Evolutionary conservation across 1,140 invertebrate species (phyloP), one percentile per base, ranked within the genome.

Genomic region (Pinna nobilis): DNA sequence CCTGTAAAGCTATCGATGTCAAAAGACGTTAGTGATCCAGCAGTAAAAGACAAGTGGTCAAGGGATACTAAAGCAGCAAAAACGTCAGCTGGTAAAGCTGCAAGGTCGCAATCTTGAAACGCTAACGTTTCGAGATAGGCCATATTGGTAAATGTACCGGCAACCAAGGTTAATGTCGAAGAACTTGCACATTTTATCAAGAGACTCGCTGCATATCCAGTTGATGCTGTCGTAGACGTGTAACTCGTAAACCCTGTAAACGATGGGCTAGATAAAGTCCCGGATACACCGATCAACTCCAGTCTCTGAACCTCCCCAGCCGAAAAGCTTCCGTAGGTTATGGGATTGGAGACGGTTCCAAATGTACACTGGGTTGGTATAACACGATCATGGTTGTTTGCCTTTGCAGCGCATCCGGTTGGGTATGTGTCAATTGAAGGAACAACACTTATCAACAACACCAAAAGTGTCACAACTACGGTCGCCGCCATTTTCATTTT

Each of bases 191-290:
- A 74, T 30, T 33, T 47, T 11, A 74, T 64, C 13, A 59, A 28
- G 0, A 74, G 30, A 28, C 47, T 55, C 11, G 57, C 30, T 20
- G 47, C 37, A 28, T 47, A 68, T 2, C 39, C 28, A 2, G 65
- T n/a, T 20, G 61, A 49, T 18, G 69, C 47, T 3, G 23, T 32
- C 5, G 55, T 25, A 18, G 55, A 35, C n/a, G 41, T 60, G 23
- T 60, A 55, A 28, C 57, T 55, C 11, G 37, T 32, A 44, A 74
- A 74, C n/a, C 65, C 72, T 6, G 59, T 35, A 41, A 74, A 74
- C 0, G 59, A 39, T 30, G n/a, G 35, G 7, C 65, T 39, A 13
- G 23, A 25, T 18, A 74, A 33, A 11, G 57, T 51, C 28, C 57
- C 66, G 5, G 49, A 25, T 32, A 68, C 15, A 15, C 64, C 66